phyloP scores from a whole-genome alignment of 1,140 invertebrate genomes.

The Aricia agestis region DNA sequence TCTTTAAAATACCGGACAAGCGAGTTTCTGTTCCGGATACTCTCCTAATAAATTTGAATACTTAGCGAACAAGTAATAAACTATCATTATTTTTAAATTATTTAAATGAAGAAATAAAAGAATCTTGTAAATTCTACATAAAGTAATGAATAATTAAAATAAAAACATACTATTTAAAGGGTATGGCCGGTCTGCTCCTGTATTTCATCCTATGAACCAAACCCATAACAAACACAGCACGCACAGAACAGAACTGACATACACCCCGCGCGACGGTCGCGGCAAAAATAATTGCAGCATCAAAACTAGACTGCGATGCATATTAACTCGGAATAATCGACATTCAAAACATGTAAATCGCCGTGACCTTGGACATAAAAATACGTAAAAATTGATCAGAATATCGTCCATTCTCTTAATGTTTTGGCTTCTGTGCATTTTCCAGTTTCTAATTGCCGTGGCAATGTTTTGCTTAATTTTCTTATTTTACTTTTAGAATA shows the following conservation, averaged over 20 bases:
- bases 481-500: neutral
- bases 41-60: neutral
- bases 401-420: slow-evolving; percentile 20
- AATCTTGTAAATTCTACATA: neutral
- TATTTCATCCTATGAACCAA: slow-evolving; percentile 2
- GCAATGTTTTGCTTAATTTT: too few relatives aligned
- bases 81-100: too few relatives aligned
- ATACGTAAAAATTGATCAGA: slow-evolving; percentile 18
- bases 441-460: neutral
- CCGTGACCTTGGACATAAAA: slow-evolving; percentile 12
- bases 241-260: neutral
- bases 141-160: neutral
- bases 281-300: neutral
- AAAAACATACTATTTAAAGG: slow-evolving; percentile 7
- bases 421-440: neutral
- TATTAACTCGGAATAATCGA: slow-evolving; percentile 14
- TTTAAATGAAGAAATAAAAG: too few relatives aligned
- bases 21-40: neutral
- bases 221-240: neutral
- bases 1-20: neutral
- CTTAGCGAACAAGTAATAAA: too few relatives aligned
- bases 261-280: slow-evolving; percentile 7
- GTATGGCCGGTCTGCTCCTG: neutral
- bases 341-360: slow-evolving; percentile 20
- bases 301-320: slow-evolving; percentile 19